These are phyloP conservation scores for Anisognathus igniventris DNA, from an alignment of 2,797 vertebrate genomes.

Conservation along the genomic window DNA sequence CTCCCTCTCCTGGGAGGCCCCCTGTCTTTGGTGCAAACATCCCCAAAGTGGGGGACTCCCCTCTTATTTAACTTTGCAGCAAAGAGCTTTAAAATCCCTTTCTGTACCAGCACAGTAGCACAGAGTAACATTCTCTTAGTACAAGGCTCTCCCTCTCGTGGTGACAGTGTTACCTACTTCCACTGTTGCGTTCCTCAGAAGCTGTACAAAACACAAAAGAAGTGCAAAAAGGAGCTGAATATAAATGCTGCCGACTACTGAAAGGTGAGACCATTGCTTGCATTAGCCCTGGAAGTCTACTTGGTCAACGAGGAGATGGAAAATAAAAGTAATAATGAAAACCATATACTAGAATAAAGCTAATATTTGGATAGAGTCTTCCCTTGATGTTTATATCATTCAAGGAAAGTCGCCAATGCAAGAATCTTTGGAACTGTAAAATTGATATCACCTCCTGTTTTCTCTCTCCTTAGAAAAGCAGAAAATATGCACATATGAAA, in stretches of 20 bases:
- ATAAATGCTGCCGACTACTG: neutral
- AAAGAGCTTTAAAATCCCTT: constrained; percentile 35
- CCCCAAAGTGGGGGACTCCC: neutral
- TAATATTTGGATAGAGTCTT: neutral
- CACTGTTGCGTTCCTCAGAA: constrained; percentile 12
- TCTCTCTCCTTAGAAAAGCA: constrained; percentile 20
- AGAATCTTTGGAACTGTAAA: constrained; percentile 17
- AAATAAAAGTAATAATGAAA: constrained; percentile 18
- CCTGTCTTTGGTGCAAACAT: constrained; percentile 40
- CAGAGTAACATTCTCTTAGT: neutral
- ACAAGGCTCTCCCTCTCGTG: constrained; percentile 33
- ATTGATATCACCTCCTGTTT: neutral
- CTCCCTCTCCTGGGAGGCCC: neutral
- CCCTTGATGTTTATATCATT: neutral
- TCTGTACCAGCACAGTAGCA: neutral
- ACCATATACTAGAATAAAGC: neutral
- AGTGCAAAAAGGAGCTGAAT: constrained; percentile 17
- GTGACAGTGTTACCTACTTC: constrained; percentile 42
- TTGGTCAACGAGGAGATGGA: neutral
- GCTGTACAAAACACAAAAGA: constrained; percentile 6
- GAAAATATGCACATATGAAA: constrained; percentile 14
- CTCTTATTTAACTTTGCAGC: neutral
- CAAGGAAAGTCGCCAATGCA: neutral
- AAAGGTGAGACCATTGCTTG: neutral
- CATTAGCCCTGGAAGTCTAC: neutral